phyloP scores from a whole-genome alignment of 2,113 vertebrate species.

The Callopanchax toddi region DNA sequence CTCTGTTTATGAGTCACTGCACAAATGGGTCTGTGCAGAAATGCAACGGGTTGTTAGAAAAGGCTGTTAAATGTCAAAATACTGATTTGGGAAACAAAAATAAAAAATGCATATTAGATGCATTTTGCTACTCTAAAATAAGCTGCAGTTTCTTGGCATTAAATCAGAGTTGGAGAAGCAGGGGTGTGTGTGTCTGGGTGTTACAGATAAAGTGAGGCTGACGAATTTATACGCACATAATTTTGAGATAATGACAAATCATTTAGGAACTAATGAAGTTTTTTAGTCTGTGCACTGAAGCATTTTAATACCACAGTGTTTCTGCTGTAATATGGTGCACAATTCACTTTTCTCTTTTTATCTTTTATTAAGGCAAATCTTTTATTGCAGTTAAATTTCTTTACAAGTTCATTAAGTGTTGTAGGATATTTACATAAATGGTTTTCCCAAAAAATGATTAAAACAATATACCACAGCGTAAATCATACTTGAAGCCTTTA shows the following conservation, averaged over 20 bases:
- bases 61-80: conserved; percentile 25
- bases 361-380: background rate
- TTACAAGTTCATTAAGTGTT: background rate
- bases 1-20: background rate
- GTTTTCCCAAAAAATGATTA: too few relatives aligned
- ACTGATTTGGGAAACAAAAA: conserved; percentile 1
- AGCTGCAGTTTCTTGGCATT: conserved; percentile 2
- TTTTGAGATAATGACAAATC: conserved; percentile 11
- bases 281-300: background rate
- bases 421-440: background rate
- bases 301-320: background rate
- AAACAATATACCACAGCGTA: too few relatives aligned
- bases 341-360: background rate
- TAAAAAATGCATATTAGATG: conserved; percentile 39
- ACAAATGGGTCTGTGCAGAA: conserved; percentile 13
- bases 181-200: background rate
- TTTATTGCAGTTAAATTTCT: background rate
- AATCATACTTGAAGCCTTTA: background rate
- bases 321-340: background rate
- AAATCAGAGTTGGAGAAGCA: conserved; percentile 1
- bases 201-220: background rate
- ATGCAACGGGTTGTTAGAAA: conserved; percentile 13
- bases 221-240: background rate
- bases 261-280: background rate
- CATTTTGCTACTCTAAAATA: conserved; percentile 18